phyloP scores from a whole-genome alignment of 2,888 invertebrate species.

The Microctonus hyperodae region DNA sequence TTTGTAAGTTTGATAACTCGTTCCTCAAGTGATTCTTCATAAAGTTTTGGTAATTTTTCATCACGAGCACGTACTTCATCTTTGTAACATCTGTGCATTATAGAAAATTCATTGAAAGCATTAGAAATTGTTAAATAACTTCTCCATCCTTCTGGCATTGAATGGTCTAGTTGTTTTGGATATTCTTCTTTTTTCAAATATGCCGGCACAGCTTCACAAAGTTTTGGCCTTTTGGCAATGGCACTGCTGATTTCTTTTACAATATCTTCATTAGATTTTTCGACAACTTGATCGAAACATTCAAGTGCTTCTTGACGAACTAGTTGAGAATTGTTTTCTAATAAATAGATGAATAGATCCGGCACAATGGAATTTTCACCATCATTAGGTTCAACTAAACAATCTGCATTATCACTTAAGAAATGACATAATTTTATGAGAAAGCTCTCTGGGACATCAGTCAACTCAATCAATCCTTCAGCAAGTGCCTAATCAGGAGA shows the following conservation, averaged over 20 bases:
- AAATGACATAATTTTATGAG: constrained; percentile 30
- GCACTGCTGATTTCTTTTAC: constrained; percentile 46
- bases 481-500: background rate
- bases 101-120: background rate
- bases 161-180: background rate
- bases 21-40: constrained; percentile 35
- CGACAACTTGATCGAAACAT: constrained; percentile 50
- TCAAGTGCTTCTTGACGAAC: constrained; percentile 55
- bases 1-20: constrained; percentile 43
- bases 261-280: constrained; percentile 46
- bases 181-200: constrained; percentile 44
- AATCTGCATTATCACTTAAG: constrained; percentile 18
- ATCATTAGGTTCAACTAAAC: background rate
- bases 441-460: constrained; percentile 31
- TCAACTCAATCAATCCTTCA: background rate
- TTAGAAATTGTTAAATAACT: constrained; percentile 39
- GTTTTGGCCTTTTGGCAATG: constrained; percentile 40
- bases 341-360: constrained; percentile 46
- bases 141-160: background rate
- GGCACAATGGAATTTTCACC: constrained; percentile 36
- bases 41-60: constrained; percentile 42
- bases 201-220: constrained; percentile 46
- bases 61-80: constrained; percentile 39
- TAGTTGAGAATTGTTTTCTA: constrained; percentile 48
- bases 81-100: constrained; percentile 45